phyloP scores from a whole-genome alignment of 2,113 vertebrate species.

The Nyctereutes procyonoides region DNA sequence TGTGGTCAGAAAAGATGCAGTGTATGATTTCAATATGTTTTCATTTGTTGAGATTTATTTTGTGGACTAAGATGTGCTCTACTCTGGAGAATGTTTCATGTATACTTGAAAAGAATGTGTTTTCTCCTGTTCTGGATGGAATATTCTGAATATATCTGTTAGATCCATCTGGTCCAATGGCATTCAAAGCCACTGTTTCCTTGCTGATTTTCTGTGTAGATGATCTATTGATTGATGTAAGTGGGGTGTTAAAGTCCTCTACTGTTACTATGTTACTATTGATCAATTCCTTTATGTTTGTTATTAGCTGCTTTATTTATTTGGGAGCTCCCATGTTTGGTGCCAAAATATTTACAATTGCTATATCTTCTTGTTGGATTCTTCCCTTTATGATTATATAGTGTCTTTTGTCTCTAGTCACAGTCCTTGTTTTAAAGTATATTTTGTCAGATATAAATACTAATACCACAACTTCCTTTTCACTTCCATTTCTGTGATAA shows the following conservation, averaged over 20 bases:
- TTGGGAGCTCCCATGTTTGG: neutral
- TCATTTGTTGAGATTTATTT: neutral
- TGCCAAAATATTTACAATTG: neutral
- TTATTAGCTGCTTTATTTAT: neutral
- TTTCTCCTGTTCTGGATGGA: neutral
- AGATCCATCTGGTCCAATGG: neutral
- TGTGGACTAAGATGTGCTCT: neutral
- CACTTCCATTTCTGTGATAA: neutral
- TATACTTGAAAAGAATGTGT: neutral
- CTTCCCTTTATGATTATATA: neutral
- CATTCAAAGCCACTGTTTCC: neutral
- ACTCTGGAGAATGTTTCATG: neutral
- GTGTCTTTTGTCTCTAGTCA: neutral
- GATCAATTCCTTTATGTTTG: neutral
- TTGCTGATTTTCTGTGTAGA: neutral
- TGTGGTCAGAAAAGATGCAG: neutral
- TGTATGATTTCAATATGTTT: neutral
- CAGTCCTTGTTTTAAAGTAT: neutral
- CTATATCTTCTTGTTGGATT: neutral
- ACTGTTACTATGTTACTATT: neutral
- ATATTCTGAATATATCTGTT: neutral
- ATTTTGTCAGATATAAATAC: neutral
- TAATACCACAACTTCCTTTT: neutral
- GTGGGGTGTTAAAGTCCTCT: neutral
- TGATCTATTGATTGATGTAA: neutral